Evolutionary conservation across 2,113 vertebrate genomes (phyloP), one percentile per base, ranked within the genome.

Genomic region (Podarcis muralis): DNA sequence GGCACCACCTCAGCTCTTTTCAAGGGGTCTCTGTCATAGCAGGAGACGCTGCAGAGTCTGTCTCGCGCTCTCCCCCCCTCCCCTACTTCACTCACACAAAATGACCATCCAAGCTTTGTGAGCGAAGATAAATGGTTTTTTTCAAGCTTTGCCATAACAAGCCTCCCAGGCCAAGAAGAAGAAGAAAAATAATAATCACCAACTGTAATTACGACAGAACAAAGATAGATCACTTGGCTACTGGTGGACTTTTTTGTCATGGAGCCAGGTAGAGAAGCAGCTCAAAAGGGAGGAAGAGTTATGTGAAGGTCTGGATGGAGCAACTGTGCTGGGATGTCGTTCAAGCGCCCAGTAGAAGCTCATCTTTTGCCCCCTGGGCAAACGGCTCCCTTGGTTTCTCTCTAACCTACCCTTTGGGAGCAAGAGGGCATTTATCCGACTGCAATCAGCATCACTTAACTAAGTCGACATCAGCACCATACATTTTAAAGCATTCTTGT

Each of bases 181-280:
- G 27, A 71, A 80, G 15, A 80, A 69, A 32, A 37, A 87, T 48
- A 53, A 79, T 30, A 81, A 87, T 87, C 71, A 35, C 62, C 81
- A 66, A 57, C 12, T 65, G 40, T 83, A 88, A 88, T 88, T 83
- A 77, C 40, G 25, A 83, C 40, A 77, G 72, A 88, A 88, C 72
- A 83, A 43, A 83, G 87, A 88, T 35, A 48, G 59, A 77, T 53
- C 5, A 15, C n/a, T 82, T 88, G 87, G 87, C 81, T 25, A 27
- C 2, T 32, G n/a, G 27, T 53, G 43, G 25, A 43, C 40, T 53
- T 82, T 48, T 62, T 18, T 68, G 40, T 78, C 43, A 8, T 15
- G 40, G 35, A 35, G 59, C 72, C 72, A 88, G 62, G 74, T 48
- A 40, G 40, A 37, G 37, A 88, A 83, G 71, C 6, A 18, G 25